Evolutionary conservation across 2,797 vertebrate genomes (phyloP), one percentile per base, ranked within the genome.

Genomic region (Clarias platycephalus): DNA sequence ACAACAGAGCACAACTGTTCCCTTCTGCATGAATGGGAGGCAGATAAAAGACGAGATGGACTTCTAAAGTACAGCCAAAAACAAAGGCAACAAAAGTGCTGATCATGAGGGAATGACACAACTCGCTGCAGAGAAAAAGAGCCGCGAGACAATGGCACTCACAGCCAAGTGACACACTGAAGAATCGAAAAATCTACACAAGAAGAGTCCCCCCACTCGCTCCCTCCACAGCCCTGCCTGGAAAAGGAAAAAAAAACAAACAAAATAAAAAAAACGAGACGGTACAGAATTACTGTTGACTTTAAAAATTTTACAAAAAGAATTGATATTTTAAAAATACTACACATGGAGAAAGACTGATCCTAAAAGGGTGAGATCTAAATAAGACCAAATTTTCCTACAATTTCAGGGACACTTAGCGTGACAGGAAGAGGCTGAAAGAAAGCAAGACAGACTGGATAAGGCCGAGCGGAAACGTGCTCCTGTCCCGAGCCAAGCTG

Each of bases 51-150:
- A 95, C 95, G 96, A 97, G 97, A 98, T 97, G 97, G 97, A 98
- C 97, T 98, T 98, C 97, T 97, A 97, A 99, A 97, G 97, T 98
- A 95, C 94, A 93, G 96, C 95, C 95, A 96, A 97, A 98, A 96
- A 99, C 98, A 99, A 99, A 99, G 96, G 96, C 97, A 97, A 97
- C 98, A 98, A 98, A 98, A 98, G 98, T 98, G 95, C 97, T 97
- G 97, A 98, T 97, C 97, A 94, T 94, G 96, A 98, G 97, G 97
- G 97, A 96, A 97, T 97, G 97, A 97, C 97, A 97, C 95, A 94
- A 97, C 96, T 96, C 96, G 95, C 94, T 96, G 95, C 95, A 53
- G 85, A 95, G 92, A 96, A 97, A 96, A 94, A 87, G 95, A 94
- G 91, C 91, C 88, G 63, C 90, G 81, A 91, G 94, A 98, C 97